Evolutionary conservation across 2,888 invertebrate genomes (phyloP).

Genomic region (Argyresthia albistria): DNA sequence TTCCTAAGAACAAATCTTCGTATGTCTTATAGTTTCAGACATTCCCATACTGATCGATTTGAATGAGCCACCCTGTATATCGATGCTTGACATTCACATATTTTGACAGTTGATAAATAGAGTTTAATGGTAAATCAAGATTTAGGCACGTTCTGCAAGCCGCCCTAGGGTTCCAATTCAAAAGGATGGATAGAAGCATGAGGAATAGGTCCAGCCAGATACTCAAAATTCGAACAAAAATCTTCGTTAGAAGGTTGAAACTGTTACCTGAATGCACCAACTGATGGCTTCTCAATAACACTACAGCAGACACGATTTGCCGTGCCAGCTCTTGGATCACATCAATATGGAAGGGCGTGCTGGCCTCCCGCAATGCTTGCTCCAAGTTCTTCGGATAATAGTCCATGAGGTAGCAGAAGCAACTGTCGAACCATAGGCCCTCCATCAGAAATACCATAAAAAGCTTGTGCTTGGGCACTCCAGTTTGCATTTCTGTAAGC

Average conservation of each 20-base stretch:
- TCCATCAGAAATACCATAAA: constrained; percentile 20
- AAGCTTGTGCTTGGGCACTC: constrained; percentile 20
- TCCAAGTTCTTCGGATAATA: constrained; percentile 35
- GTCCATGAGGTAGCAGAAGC: constrained; percentile 35
- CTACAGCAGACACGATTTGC: constrained; percentile 37
- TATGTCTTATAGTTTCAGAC: too few species aligned
- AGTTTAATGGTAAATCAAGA: too few species aligned
- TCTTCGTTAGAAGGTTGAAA: background rate
- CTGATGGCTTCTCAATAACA: constrained; percentile 24
- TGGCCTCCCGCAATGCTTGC: constrained; percentile 18
- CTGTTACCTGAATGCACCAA: constrained; percentile 40
- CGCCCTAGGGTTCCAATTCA: too few species aligned
- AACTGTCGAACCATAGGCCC: constrained; percentile 17
- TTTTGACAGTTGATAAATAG: too few species aligned
- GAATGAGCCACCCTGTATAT: too few species aligned
- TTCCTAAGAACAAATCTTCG: too few species aligned
- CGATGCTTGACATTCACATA: too few species aligned
- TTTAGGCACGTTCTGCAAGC: too few species aligned
- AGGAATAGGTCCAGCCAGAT: too few species aligned
- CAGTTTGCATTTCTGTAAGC: constrained; percentile 21
- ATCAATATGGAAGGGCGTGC: constrained; percentile 27
- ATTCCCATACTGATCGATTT: too few species aligned
- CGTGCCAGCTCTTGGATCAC: constrained; percentile 27
- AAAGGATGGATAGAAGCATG: too few species aligned
- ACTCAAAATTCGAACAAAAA: too few species aligned